phyloP scores from a whole-genome alignment of 2,113 vertebrate genomes.

The Callionymus lyra region DNA sequence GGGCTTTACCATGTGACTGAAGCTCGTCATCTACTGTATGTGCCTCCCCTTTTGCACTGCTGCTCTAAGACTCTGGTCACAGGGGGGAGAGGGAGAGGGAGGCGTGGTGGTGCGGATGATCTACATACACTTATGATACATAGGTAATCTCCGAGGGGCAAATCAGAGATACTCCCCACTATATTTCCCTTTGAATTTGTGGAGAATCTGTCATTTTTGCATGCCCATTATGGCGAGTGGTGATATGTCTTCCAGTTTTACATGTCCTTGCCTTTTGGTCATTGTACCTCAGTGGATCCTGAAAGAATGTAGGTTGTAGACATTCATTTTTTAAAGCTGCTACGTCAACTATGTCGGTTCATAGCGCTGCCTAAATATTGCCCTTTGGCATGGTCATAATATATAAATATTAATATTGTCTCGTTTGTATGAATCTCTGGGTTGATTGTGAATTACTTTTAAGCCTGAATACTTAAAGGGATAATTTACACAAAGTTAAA shows the following conservation, averaged over 20 bases:
- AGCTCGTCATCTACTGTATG: slow-evolving; percentile 57
- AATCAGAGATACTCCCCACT: slow-evolving; percentile 43
- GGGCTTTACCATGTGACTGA: slow-evolving; percentile 62
- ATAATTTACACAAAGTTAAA: too few relatives aligned
- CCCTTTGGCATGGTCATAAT: slow-evolving; percentile 54
- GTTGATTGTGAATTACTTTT: too few relatives aligned
- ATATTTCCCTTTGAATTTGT: slow-evolving; percentile 51
- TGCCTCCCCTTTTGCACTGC: slow-evolving; percentile 42
- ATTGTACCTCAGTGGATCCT: slow-evolving; percentile 27
- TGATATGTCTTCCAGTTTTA: slow-evolving; percentile 55
- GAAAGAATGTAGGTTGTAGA: slow-evolving; percentile 31
- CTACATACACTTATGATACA: slow-evolving; percentile 58
- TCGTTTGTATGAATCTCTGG: too few relatives aligned
- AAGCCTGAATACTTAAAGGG: too few relatives aligned
- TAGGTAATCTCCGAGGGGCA: slow-evolving; percentile 55
- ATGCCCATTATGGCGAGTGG: slow-evolving; percentile 44
- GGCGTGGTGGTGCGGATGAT: slow-evolving; percentile 33
- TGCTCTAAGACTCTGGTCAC: slow-evolving; percentile 36
- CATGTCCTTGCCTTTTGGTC: slow-evolving; percentile 49
- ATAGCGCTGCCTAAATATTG: slow-evolving; percentile 51
- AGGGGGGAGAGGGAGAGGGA: slow-evolving; percentile 6
- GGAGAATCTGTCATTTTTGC: slow-evolving; percentile 49
- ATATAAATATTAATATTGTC: slow-evolving; percentile 52
- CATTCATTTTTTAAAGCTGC: slow-evolving; percentile 33
- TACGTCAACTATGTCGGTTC: slow-evolving; percentile 54